phyloP scores from a whole-genome alignment of 2,888 invertebrate genomes.

The Papilio demoleus region DNA sequence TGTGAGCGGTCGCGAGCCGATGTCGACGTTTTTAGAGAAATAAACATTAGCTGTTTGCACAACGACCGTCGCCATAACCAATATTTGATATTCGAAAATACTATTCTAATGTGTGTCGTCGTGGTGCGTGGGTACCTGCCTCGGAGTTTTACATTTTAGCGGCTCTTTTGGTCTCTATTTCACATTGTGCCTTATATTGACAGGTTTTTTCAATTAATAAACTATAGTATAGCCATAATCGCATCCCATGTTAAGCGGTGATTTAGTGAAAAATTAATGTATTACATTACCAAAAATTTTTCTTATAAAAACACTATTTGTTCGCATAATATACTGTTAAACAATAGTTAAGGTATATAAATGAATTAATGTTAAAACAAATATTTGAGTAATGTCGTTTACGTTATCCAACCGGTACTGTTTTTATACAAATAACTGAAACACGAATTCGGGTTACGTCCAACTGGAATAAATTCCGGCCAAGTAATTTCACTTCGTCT shows the following conservation, averaged over 20 bases:
- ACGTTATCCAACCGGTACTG: conserved; percentile 6
- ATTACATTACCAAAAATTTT: background rate
- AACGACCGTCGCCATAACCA: conserved; percentile 79
- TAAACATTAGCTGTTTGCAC: conserved; percentile 80
- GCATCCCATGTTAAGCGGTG: background rate
- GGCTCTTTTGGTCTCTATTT: conserved; percentile 73
- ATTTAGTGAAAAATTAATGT: background rate
- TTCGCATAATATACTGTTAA: background rate
- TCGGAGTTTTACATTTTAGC: conserved; percentile 72
- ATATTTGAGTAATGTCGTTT: conserved; percentile 4
- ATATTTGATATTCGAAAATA: conserved; percentile 83
- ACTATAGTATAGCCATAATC: background rate
- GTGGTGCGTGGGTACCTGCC: conserved; percentile 63
- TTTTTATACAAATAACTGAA: conserved; percentile 10
- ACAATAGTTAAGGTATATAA: background rate
- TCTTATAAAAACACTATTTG: background rate
- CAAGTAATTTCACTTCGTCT: conserved; percentile 16
- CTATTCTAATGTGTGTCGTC: conserved; percentile 79
- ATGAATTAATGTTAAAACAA: conserved; percentile 2
- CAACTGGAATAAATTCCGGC: conserved; percentile 12
- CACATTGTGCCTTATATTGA: conserved; percentile 59
- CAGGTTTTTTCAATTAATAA: background rate
- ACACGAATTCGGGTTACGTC: conserved; percentile 16
- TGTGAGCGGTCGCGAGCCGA: conserved; percentile 76
- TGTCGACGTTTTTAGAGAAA: conserved; percentile 79